Percentiles rank a stretch among this genome's conserved stretches.
phyloP scores from a whole-genome alignment of 2,113 vertebrate genomes.

The Gymnobelideus leadbeateri region DNA sequence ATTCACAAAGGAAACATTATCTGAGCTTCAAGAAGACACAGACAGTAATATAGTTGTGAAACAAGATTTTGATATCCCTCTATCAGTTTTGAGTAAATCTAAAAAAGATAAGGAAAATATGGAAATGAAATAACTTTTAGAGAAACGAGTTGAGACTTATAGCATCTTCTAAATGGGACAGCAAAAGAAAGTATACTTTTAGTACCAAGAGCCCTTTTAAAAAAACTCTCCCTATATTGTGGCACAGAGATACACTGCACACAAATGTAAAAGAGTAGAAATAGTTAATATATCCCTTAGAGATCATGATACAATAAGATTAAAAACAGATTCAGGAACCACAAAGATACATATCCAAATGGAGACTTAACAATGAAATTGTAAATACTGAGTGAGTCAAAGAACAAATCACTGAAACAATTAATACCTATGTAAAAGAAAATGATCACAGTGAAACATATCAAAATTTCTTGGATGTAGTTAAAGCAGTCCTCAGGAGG shows the following conservation, averaged over 20 bases:
- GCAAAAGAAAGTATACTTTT: background rate
- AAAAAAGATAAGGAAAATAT: background rate
- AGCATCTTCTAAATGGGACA: background rate
- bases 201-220: no score
- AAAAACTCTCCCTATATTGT: background rate
- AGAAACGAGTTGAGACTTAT: background rate
- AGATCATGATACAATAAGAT: background rate
- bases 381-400: background rate
- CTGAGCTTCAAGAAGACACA: background rate
- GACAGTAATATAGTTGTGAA: background rate
- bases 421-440: background rate
- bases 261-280: background rate
- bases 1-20: background rate
- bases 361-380: background rate
- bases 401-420: background rate
- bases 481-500: background rate
- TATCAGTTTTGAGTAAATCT: no score
- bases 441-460: background rate
- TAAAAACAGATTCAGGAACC: background rate
- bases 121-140: background rate
- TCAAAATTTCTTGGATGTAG: background rate
- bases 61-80: background rate
- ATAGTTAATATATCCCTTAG: background rate
- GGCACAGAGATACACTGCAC: background rate
- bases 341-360: background rate